Conservation (phyloP, 2,113 vertebrate species). For the Xiphias gladius region DNA sequence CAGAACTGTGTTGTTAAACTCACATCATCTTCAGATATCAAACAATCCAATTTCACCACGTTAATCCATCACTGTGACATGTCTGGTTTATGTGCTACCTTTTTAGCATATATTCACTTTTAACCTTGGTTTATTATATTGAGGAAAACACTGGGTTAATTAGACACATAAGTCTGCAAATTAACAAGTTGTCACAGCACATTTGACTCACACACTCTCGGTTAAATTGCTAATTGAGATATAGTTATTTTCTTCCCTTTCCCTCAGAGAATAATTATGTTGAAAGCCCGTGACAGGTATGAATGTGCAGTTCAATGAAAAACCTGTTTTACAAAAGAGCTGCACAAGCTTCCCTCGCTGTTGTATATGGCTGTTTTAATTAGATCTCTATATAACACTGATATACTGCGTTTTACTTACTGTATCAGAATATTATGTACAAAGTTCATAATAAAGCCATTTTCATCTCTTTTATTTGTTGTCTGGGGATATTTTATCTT, state of each 20-base stretch:
- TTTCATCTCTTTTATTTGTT: background rate
- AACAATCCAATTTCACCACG: constrained; percentile 7
- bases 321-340: constrained; percentile 53
- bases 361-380: constrained; percentile 48
- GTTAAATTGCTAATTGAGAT: constrained; percentile 72
- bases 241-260: constrained; percentile 53
- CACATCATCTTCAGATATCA: constrained; percentile 33
- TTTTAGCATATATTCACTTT: background rate
- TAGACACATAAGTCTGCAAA: constrained; percentile 40
- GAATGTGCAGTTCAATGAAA: constrained; percentile 50
- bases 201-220: constrained; percentile 43
- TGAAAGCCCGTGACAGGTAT: constrained; percentile 64
- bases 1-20: constrained; percentile 51
- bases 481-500: background rate
- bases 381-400: constrained; percentile 21
- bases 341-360: constrained; percentile 19
- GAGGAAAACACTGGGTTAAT: background rate
- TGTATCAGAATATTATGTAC: background rate
- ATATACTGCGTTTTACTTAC: background rate
- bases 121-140: constrained; percentile 16
- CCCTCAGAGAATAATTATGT: constrained; percentile 67
- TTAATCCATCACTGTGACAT: background rate
- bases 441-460: background rate
- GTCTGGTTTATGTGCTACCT: constrained; percentile 13
- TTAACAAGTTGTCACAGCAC: constrained; percentile 47